Conservation (phyloP, 2,888 invertebrate genomes). For the Polyommatus icarus region DNA sequence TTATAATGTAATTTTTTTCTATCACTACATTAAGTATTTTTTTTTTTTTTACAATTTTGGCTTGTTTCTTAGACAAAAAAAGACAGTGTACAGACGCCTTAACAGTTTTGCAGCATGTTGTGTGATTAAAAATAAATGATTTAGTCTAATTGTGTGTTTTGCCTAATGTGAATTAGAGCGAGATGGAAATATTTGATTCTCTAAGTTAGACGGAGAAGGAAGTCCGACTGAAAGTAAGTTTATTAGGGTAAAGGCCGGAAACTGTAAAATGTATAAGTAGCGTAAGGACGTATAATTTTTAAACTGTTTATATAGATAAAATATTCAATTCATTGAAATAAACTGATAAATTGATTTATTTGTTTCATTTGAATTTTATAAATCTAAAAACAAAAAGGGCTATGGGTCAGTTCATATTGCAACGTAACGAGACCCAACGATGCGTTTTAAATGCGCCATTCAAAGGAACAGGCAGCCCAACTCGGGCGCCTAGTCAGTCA, state of each 20-base stretch:
- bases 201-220: conserved; percentile 43
- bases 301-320: conserved; percentile 78
- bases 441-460: no score
- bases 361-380: conserved; percentile 43
- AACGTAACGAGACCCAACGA: no score
- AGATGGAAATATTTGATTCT: conserved; percentile 40
- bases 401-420: no score
- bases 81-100: neutral
- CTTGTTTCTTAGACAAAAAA: neutral
- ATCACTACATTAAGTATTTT: neutral
- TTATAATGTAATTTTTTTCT: neutral
- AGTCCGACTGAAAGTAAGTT: conserved; percentile 55
- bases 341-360: conserved; percentile 68
- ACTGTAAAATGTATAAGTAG: conserved; percentile 50
- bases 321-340: conserved; percentile 76
- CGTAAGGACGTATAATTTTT: conserved; percentile 59
- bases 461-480: no score
- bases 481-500: no score
- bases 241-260: conserved; percentile 41
- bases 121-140: conserved; percentile 39
- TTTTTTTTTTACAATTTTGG: neutral
- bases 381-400: no score
- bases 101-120: neutral
- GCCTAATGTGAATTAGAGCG: conserved; percentile 38
- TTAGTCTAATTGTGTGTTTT: conserved; percentile 40